A percentile compares a stretch with the other conserved stretches of the same genome.
These are phyloP conservation scores for Lottia gigantea DNA, from an alignment of 2,888 invertebrate genomes.

Conservation along the genomic window DNA sequence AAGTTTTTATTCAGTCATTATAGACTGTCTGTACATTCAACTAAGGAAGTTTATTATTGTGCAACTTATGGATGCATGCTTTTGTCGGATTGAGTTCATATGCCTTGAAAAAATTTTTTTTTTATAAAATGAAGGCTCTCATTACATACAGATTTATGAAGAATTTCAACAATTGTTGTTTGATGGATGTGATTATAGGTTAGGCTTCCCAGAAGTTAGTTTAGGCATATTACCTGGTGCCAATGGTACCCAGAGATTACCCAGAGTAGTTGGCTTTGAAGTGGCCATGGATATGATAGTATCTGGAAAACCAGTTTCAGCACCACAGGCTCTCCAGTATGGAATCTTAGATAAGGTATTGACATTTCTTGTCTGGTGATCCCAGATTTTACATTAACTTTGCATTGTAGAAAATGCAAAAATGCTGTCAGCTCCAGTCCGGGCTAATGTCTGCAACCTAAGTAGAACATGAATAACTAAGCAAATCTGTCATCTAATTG, in stretches of 20 bases:
- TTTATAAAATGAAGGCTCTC: no score
- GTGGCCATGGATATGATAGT: slow-evolving; percentile 90
- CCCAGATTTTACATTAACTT: background rate
- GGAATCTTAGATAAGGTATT: slow-evolving; percentile 85
- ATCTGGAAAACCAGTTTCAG: slow-evolving; percentile 87
- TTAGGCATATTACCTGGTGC: slow-evolving; percentile 94
- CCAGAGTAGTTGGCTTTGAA: slow-evolving; percentile 80
- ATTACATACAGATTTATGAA: no score
- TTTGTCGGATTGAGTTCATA: no score
- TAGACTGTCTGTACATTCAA: no score
- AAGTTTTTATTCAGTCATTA: no score
- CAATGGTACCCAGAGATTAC: slow-evolving; percentile 93
- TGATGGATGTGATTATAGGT: slow-evolving; percentile 44
- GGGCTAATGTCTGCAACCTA: no score
- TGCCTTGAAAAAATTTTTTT: no score
- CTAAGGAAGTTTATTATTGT: no score
- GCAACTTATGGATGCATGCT: background rate
- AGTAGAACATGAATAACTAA: no score
- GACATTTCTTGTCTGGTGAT: background rate
- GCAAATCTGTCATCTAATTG: no score
- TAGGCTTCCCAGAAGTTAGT: slow-evolving; percentile 96
- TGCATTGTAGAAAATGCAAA: background rate
- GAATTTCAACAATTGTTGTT: no score
- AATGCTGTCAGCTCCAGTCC: no score
- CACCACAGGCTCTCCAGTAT: slow-evolving; percentile 90